Base-by-base conservation (phyloP, 2,888 invertebrate species). In the Oxyscelio sp. region DNA sequence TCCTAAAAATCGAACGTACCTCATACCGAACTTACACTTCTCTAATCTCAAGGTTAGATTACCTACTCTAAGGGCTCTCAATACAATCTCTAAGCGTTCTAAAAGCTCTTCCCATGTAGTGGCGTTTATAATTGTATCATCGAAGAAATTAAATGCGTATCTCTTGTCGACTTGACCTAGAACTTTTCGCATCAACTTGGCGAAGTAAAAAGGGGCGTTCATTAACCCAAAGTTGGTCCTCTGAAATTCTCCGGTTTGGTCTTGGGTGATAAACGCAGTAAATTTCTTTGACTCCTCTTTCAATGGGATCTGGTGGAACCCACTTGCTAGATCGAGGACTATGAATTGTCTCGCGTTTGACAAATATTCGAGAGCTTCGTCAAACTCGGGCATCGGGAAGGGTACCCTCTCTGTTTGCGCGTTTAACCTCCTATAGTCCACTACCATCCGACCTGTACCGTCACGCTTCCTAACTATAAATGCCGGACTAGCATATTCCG, bases 51-150 rank as follows among this genome's bases (percentile, higher is more conserved):
- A 15, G n/a, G 65, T 65, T 13, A 65, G 34, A 0, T n/a, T 15
- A 0, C 65, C 65, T 0, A 87, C 45, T 43, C 90, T 90, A 1
- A 93, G 50, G 0, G 89, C 91, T 5, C 91, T 58, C 0, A 88
- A 78, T 0, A 88, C 87, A 15, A 77, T 34, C 15, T 79, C 43
- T 4, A 90, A 61, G 1, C 40, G 38, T n/a, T 15, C 6, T n/a
- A 59, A 9, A 15, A 59, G 59, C 8, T 59, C 40, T 1, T 4
- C 22, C 59, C 59, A 59, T 5, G 38, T 34, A 0, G 6, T 2
- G 0, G 40, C 59, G 8, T 11, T 2, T 40, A 40, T 22, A 22
- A 58, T 38, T 1, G 40, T 54, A 13, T 65, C 52, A 19, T 17
- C 27, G 13, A 78, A 78, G n/a, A 68, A 71, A 63, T 21, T 61